Evolutionary conservation across 1,140 invertebrate genomes (phyloP).

Genomic region (Panulirus ornatus): DNA sequence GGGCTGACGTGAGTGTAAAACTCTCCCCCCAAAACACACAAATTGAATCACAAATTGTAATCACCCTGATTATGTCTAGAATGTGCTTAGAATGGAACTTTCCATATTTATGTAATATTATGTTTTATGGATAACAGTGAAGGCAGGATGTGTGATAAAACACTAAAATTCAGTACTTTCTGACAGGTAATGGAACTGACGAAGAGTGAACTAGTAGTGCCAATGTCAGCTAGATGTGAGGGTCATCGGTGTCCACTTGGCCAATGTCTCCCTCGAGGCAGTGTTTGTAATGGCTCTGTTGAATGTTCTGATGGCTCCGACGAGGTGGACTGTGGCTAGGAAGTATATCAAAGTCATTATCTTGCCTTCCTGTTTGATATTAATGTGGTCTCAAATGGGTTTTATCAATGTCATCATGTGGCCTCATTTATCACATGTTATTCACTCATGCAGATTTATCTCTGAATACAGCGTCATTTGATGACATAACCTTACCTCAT

Average conservation of each 20-base stretch:
- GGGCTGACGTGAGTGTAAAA: too few species aligned
- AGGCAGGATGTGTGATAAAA: neutral
- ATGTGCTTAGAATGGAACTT: too few species aligned
- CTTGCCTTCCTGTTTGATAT: neutral
- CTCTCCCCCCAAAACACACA: too few species aligned
- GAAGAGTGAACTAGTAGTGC: conserved; percentile 62
- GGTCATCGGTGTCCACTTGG: conserved; percentile 76
- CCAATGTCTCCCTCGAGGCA: conserved; percentile 84
- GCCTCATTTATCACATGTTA: neutral
- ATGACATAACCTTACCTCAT: neutral
- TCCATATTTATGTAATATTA: too few species aligned
- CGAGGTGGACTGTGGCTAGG: conserved; percentile 82
- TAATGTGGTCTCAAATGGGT: neutral
- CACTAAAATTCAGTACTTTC: neutral
- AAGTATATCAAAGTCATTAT: neutral
- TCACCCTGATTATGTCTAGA: too few species aligned
- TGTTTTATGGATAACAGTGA: neutral
- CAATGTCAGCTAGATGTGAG: conserved; percentile 41
- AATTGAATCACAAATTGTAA: too few species aligned
- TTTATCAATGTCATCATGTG: neutral
- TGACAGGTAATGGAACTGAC: conserved; percentile 66
- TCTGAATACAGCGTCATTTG: neutral
- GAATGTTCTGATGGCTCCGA: conserved; percentile 88
- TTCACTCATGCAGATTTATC: neutral
- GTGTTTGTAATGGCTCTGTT: conserved; percentile 84